Evolutionary conservation across 2,113 vertebrate genomes (phyloP).

Genomic region (Cinclus mexicanus): DNA sequence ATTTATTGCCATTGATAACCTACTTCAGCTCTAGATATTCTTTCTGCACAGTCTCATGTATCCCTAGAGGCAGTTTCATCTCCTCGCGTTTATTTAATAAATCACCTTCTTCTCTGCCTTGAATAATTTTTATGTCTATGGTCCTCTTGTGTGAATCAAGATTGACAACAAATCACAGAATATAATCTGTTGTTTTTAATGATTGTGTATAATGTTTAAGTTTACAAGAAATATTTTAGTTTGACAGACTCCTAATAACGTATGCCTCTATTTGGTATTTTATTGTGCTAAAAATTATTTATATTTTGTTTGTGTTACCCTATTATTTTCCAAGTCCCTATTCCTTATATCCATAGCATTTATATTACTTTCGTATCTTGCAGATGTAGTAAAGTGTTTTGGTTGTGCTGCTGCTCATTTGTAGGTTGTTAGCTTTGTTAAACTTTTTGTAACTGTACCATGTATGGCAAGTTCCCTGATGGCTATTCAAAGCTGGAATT

Average conservation of each 20-base stretch:
- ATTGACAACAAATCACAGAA: background rate
- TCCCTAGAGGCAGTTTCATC: background rate
- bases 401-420: background rate
- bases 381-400: background rate
- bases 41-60: background rate
- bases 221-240: background rate
- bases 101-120: background rate
- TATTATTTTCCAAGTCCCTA: background rate
- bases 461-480: background rate
- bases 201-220: background rate
- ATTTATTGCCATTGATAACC: constrained; percentile 1
- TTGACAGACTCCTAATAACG: background rate
- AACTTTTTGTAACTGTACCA: too few relatives aligned
- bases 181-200: background rate
- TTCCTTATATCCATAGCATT: background rate
- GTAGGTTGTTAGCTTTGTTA: background rate
- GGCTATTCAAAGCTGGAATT: background rate
- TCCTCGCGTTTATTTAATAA: constrained; percentile 13
- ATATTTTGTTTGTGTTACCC: background rate
- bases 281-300: background rate
- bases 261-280: background rate
- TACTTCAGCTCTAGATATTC: background rate
- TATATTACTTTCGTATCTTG: background rate
- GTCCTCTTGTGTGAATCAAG: background rate
- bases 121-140: background rate